These are phyloP conservation scores for Spinus pinus DNA, from an alignment of 2,797 vertebrate genomes.

Conservation along the genomic window DNA sequence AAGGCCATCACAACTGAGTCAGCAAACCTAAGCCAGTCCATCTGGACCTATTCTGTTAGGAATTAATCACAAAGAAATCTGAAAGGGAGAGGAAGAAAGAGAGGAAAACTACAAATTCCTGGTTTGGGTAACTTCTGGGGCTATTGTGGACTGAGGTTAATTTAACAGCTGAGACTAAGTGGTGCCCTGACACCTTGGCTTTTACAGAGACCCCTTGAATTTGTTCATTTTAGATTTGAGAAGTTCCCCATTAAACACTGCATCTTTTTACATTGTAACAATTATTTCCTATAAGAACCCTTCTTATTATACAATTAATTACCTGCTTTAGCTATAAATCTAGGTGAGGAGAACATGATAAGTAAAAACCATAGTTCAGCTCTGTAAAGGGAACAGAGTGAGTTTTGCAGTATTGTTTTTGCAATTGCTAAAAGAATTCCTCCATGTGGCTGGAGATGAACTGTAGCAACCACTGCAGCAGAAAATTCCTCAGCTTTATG, in stretches of 20 bases:
- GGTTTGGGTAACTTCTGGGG: background rate
- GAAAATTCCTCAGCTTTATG: background rate
- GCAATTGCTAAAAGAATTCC: background rate
- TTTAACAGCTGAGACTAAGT: background rate
- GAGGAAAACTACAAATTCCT: background rate
- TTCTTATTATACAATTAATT: background rate
- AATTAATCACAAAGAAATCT: background rate
- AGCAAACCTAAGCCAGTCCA: background rate
- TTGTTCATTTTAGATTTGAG: background rate
- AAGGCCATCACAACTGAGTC: background rate
- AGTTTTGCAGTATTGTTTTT: background rate
- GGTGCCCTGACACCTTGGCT: background rate
- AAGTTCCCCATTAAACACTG: background rate
- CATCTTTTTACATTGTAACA: background rate
- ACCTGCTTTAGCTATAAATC: background rate
- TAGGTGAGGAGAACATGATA: background rate
- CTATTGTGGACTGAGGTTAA: background rate
- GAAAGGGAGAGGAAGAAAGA: background rate
- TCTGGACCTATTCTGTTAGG: background rate
- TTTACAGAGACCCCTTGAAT: background rate
- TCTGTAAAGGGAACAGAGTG: background rate
- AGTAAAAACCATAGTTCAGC: background rate
- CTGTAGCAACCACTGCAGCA: background rate
- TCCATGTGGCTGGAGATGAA: background rate
- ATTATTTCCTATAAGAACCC: background rate